phyloP scores from a whole-genome alignment of 2,888 invertebrate genomes.

The Opisthograptis luteolata region DNA sequence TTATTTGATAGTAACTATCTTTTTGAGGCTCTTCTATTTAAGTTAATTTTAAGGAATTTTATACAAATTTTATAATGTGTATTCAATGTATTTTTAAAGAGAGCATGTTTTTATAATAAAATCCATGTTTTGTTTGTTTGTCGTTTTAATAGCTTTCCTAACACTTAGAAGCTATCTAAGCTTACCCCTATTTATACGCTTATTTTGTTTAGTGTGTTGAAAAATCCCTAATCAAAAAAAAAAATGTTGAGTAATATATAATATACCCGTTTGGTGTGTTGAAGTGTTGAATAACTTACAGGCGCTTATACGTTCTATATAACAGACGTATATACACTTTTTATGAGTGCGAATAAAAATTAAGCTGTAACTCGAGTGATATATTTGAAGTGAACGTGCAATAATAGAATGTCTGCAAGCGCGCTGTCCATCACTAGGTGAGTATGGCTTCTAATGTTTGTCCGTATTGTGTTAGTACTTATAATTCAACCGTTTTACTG shows the following conservation, averaged over 20 bases:
- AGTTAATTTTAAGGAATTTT: slow-evolving; percentile 52
- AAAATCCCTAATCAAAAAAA: not conserved
- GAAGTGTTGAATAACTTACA: slow-evolving; percentile 32
- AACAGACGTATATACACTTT: not conserved
- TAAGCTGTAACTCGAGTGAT: slow-evolving; percentile 37
- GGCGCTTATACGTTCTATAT: slow-evolving; percentile 14
- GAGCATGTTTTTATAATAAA: slow-evolving; percentile 79
- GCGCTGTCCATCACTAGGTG: slow-evolving; percentile 51
- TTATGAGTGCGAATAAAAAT: not conserved
- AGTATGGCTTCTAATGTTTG: slow-evolving; percentile 53
- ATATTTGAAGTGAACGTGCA: slow-evolving; percentile 45
- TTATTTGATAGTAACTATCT: slow-evolving; percentile 1
- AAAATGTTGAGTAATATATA: not conserved
- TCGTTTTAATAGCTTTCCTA: slow-evolving; percentile 79
- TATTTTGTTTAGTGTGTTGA: slow-evolving; percentile 24
- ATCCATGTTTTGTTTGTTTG: slow-evolving; percentile 79
- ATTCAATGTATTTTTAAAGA: slow-evolving; percentile 55
- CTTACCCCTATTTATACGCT: slow-evolving; percentile 20
- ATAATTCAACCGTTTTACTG: slow-evolving; percentile 29
- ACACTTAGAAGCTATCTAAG: slow-evolving; percentile 51
- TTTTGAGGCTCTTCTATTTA: slow-evolving; percentile 11
- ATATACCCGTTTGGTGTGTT: slow-evolving; percentile 48
- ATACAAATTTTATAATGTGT: slow-evolving; percentile 55
- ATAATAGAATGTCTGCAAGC: slow-evolving; percentile 41
- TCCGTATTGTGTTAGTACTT: slow-evolving; percentile 55